A percentile compares a stretch with the other conserved stretches of the same genome.
These are phyloP conservation scores for Mizuhopecten yessoensis DNA, from an alignment of 1,140 invertebrate species.

Conservation along the genomic window DNA sequence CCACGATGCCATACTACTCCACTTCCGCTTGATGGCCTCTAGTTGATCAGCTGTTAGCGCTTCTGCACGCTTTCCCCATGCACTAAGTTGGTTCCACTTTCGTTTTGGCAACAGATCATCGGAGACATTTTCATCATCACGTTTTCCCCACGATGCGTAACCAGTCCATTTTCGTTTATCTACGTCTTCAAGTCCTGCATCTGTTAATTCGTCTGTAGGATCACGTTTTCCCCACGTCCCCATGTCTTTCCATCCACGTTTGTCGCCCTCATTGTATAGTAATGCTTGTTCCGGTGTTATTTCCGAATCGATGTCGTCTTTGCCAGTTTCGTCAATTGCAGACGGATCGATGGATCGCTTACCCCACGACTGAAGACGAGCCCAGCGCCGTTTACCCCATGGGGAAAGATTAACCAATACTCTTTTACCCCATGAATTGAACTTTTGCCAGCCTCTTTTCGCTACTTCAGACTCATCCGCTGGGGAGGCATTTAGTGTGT, in stretches of 20 bases:
- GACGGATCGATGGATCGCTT: not conserved
- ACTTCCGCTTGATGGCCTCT: not conserved
- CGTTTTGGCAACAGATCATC: not conserved
- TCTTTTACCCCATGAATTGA: slow-evolving; percentile 4
- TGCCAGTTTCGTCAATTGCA: not conserved
- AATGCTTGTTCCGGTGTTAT: not conserved
- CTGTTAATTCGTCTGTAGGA: not conserved
- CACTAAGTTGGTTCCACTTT: slow-evolving; percentile 7
- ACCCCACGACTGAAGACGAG: slow-evolving; percentile 7
- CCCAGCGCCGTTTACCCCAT: not conserved
- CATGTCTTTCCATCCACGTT: not conserved
- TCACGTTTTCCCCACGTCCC: not conserved
- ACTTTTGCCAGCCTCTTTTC: not conserved
- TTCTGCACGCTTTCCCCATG: not conserved
- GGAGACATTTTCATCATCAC: not conserved
- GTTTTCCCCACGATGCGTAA: not conserved
- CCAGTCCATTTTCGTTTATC: slow-evolving; percentile 13
- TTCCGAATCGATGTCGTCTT: not conserved
- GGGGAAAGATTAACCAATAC: not conserved
- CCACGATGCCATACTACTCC: not conserved
- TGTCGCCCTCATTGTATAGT: not conserved
- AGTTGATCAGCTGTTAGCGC: not conserved
- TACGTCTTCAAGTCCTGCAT: not conserved
- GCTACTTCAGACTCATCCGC: not conserved
- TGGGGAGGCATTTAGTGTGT: not conserved